Evolutionary conservation across 2,888 invertebrate genomes (phyloP), one percentile per base, ranked within the genome.

Genomic region (Romanomermis culicivorax): DNA sequence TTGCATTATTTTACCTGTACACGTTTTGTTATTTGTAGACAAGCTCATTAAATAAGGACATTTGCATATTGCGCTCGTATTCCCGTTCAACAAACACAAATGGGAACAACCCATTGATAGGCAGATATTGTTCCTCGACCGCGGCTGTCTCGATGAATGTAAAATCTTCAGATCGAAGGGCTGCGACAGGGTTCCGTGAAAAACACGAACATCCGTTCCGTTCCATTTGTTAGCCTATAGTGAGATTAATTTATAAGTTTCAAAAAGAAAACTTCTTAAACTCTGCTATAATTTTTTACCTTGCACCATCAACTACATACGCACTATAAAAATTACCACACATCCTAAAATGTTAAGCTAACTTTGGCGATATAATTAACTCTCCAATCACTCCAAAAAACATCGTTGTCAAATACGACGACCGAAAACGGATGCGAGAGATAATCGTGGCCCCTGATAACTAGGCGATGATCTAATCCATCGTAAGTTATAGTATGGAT

Each of bases 381-480:
- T 60, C 84, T 76, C 88, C 88, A 88, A 73, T 88, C 88, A 0
- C 85, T 86, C 87, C 87, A 88, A 73, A 85, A 88, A 11, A 87
- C 80, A 70, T 82, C 80, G 66, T 81, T 80, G 68, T 82, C 86
- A 73, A 82, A 86, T 57, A 87, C 75, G 0, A 83, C 78, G 59
- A 88, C 79, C 49, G 86, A 83, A 74, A 87, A 88, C 0, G 87
- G 86, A 75, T 88, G 87, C 52, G 82, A 79, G 2, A 84, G 73
- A 63, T 80, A 77, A 56, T 81, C 79, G 68, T 82, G 81, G 53
- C 80, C 80, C 58, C 78, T 76, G 63, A 85, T 74, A 58, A 85
- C 79, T 63, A 75, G 74, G 61, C 77, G 77, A 65, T 79, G 78
- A 67, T 82, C 82, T 24, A 68, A 69, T 17, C 88, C 88, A 64